These are phyloP conservation scores for Lates calcarifer DNA, from an alignment of 2,113 vertebrate genomes.

Conservation along the genomic window DNA sequence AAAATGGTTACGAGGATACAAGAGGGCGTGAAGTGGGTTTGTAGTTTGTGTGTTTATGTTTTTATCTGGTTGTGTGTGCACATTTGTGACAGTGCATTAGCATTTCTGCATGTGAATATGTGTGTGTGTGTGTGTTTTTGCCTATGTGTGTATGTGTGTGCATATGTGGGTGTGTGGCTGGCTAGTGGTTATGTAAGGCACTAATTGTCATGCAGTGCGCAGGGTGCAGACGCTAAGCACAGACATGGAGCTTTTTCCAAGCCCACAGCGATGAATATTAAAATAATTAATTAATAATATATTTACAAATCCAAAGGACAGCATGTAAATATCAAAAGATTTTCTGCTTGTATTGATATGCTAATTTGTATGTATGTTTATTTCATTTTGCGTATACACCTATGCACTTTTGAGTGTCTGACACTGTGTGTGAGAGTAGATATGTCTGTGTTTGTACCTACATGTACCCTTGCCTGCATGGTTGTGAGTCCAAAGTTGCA, in stretches of 20 bases:
- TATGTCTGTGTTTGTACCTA: not conserved
- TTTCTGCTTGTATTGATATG: conserved; percentile 17
- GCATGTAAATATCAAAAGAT: conserved; percentile 68
- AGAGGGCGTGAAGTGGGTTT: conserved; percentile 49
- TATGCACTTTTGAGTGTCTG: conserved; percentile 8
- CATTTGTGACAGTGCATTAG: conserved; percentile 26
- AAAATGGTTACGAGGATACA: conserved; percentile 48
- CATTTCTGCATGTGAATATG: conserved; percentile 34
- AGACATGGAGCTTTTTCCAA: conserved; percentile 65
- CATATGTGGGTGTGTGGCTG: conserved; percentile 65
- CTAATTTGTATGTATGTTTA: conserved; percentile 21
- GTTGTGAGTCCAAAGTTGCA: conserved; percentile 19
- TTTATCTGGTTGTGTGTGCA: conserved; percentile 16
- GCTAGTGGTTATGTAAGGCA: conserved; percentile 71
- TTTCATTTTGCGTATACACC: conserved; percentile 9
- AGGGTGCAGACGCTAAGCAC: conserved; percentile 66
- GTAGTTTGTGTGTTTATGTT: conserved; percentile 56
- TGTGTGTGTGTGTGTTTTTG: conserved; percentile 4
- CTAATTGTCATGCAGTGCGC: conserved; percentile 78
- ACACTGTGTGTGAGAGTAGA: not conserved
- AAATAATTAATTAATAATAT: conserved; percentile 68
- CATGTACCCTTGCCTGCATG: not conserved
- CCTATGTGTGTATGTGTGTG: conserved; percentile 57
- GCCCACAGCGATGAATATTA: conserved; percentile 69
- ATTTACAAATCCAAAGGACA: conserved; percentile 37